phyloP scores from a whole-genome alignment of 2,888 invertebrate species.

The Seladonia tumulorum region DNA sequence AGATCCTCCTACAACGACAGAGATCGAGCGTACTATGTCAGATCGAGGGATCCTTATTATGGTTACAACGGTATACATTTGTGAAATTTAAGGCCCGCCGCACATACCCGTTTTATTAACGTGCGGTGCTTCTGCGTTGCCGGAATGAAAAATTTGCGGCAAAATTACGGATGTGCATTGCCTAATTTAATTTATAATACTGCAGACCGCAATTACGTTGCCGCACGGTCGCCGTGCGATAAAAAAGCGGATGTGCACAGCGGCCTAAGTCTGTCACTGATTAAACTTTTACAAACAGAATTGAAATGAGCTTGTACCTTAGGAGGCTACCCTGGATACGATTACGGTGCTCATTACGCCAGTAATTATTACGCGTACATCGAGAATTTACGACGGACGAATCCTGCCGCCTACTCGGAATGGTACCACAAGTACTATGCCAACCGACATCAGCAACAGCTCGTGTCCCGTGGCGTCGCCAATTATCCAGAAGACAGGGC shows the following conservation, averaged over 20 bases:
- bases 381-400: slow-evolving; percentile 90
- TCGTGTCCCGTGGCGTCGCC: slow-evolving; percentile 74
- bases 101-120: too few relatives aligned
- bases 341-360: slow-evolving; percentile 79
- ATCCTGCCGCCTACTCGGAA: slow-evolving; percentile 92
- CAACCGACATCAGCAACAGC: slow-evolving; percentile 78
- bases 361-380: slow-evolving; percentile 89
- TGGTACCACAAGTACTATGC: slow-evolving; percentile 91
- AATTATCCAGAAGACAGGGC: slow-evolving; percentile 88
- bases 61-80: slow-evolving; percentile 76
- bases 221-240: not conserved
- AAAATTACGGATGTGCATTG: not conserved
- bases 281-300: not conserved
- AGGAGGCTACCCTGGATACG: slow-evolving; percentile 80
- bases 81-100: not conserved
- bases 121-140: too few relatives aligned
- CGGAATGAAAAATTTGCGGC: too few relatives aligned
- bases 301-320: not conserved
- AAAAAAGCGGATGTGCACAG: not conserved
- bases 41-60: slow-evolving; percentile 81
- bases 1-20: slow-evolving; percentile 83
- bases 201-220: not conserved
- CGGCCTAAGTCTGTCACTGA: not conserved
- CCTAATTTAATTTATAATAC: not conserved
- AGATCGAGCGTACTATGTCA: slow-evolving; percentile 80